Evolutionary conservation across 2,797 vertebrate genomes (phyloP).

Genomic region (Falco concolor): DNA sequence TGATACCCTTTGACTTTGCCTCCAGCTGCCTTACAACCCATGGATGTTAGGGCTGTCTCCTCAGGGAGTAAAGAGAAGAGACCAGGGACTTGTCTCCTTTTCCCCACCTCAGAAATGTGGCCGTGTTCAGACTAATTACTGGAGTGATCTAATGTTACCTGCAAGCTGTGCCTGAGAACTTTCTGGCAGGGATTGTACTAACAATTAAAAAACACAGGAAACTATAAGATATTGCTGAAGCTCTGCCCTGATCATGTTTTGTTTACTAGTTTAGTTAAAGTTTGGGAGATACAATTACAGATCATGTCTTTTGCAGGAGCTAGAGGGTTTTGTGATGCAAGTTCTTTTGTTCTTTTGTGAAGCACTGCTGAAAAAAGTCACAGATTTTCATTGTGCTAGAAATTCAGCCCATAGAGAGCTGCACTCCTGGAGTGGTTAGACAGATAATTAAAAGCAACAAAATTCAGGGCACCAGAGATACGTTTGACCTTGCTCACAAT

Average conservation of each 20-base stretch:
- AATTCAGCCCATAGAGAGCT: neutral
- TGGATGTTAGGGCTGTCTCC: neutral
- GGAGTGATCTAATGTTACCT: neutral
- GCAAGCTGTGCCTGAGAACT: neutral
- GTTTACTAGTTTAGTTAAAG: neutral
- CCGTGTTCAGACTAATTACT: neutral
- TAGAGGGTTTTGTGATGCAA: neutral
- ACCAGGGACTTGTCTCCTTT: neutral
- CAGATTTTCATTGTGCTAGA: neutral
- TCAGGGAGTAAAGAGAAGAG: fast-evolving
- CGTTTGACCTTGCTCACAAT: neutral
- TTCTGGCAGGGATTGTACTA: neutral
- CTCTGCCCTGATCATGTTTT: neutral
- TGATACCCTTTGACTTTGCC: neutral
- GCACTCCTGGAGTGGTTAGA: neutral
- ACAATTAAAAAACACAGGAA: neutral
- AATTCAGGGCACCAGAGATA: constrained; percentile 12
- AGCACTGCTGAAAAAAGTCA: neutral
- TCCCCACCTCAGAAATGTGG: neutral
- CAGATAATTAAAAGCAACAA: constrained; percentile 33
- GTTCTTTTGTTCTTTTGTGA: neutral
- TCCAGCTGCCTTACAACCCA: neutral
- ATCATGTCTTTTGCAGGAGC: neutral
- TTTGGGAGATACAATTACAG: neutral
- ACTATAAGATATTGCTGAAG: neutral